A percentile compares a stretch with the other conserved stretches of the same genome.
These are phyloP conservation scores for Alloscopus bannaensis DNA, from an alignment of 2,888 invertebrate genomes.

Conservation along the genomic window DNA sequence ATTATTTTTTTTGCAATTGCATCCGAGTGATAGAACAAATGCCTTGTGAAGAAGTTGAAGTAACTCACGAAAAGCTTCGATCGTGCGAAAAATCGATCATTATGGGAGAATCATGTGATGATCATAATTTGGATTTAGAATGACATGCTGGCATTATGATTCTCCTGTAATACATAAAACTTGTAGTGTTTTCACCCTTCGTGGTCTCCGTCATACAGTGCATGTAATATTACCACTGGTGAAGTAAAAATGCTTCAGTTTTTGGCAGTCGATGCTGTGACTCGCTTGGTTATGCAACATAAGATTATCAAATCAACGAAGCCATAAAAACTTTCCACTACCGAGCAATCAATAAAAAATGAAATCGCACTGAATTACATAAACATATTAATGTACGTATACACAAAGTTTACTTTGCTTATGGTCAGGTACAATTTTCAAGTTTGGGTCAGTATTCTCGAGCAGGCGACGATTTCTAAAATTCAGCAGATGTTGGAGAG, in stretches of 20 bases:
- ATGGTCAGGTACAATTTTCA: background rate
- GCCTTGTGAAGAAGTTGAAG: background rate
- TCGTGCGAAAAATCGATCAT: slow-evolving; percentile 25
- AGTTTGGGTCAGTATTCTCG: background rate
- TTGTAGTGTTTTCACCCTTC: background rate
- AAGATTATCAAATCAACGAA: background rate
- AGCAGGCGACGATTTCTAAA: slow-evolving; percentile 6
- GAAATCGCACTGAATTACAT: no score
- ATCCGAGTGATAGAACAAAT: background rate
- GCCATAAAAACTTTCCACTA: slow-evolving; percentile 18
- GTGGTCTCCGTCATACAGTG: background rate
- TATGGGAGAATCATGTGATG: background rate
- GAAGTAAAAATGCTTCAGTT: background rate
- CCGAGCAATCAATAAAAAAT: slow-evolving; percentile 20
- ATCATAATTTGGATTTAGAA: background rate
- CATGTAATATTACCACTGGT: background rate
- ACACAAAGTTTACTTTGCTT: background rate
- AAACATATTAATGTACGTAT: no score
- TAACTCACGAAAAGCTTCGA: slow-evolving; percentile 6
- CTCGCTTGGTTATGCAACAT: background rate
- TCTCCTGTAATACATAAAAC: background rate
- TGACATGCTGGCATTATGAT: slow-evolving; percentile 9
- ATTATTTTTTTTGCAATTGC: background rate
- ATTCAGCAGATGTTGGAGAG: background rate
- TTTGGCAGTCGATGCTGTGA: background rate